Percentiles rank a stretch among this genome's conserved stretches.
phyloP scores from a whole-genome alignment of 2,797 vertebrate genomes.

The Acipenser transmontanus region DNA sequence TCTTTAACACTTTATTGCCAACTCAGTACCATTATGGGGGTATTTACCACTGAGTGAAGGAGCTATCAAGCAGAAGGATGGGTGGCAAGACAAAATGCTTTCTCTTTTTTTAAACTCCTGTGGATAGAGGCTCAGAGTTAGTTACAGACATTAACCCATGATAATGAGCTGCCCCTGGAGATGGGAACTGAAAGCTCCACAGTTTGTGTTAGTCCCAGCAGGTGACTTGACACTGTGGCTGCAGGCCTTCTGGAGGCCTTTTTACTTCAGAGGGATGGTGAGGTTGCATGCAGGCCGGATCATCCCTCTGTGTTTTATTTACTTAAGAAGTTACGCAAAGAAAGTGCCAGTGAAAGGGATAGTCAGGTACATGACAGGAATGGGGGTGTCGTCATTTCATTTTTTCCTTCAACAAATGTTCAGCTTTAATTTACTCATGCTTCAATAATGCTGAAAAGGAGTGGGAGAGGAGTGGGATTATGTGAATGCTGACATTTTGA shows the following conservation, averaged over 20 bases:
- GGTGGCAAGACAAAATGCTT: not conserved
- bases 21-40: not conserved
- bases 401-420: too few species aligned
- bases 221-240: conserved; percentile 10
- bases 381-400: too few species aligned
- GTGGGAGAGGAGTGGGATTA: too few species aligned
- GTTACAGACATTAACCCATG: conserved; percentile 23
- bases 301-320: too few species aligned
- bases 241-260: not conserved
- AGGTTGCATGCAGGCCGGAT: too few species aligned
- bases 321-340: too few species aligned
- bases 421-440: too few species aligned
- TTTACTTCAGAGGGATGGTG: too few species aligned
- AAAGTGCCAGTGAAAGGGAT: too few species aligned
- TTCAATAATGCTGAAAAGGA: too few species aligned
- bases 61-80: conserved; percentile 8
- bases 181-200: conserved; percentile 18
- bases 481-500: too few species aligned
- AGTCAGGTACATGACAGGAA: too few species aligned
- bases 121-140: conserved; percentile 8
- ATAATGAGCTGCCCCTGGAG: conserved; percentile 11
- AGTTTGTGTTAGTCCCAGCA: conserved; percentile 22
- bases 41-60: not conserved
- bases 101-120: not conserved
- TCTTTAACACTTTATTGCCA: not conserved